phyloP scores from a whole-genome alignment of 1,140 invertebrate species.

The Zaprionus tsacasi region DNA sequence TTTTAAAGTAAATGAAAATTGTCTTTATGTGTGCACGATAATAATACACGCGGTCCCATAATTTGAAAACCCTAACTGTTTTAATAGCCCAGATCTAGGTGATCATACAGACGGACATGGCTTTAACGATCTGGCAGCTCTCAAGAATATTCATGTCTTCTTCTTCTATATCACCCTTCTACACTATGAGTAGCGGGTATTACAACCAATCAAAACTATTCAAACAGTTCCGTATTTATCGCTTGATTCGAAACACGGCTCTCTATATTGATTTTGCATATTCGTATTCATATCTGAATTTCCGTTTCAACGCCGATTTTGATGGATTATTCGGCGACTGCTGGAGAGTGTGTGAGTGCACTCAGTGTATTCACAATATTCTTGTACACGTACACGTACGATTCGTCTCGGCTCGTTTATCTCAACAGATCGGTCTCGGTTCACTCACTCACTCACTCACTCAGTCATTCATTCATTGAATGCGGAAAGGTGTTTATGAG shows the following conservation, averaged over 20 bases:
- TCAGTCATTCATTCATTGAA: slow-evolving; percentile 51
- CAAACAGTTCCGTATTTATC: neutral
- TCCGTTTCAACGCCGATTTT: slow-evolving; percentile 64
- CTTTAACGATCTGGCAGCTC: no score
- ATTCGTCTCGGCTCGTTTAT: slow-evolving; percentile 70
- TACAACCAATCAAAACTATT: neutral
- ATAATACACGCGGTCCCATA: no score
- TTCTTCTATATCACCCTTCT: no score
- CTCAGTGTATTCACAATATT: slow-evolving; percentile 10
- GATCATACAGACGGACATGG: no score
- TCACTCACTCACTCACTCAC: slow-evolving; percentile 15
- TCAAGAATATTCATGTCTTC: no score
- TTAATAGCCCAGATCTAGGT: no score
- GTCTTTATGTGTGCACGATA: no score
- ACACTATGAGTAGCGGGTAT: no score
- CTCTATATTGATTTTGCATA: slow-evolving; percentile 1
- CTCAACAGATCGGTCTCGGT: slow-evolving; percentile 35
- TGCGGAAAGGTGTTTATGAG: slow-evolving; percentile 80
- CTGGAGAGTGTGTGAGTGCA: slow-evolving; percentile 14
- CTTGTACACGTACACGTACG: slow-evolving; percentile 25
- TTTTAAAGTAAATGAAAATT: no score
- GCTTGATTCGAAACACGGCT: neutral
- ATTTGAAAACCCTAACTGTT: no score
- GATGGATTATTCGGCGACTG: slow-evolving; percentile 69
- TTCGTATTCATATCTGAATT: slow-evolving; percentile 36